Percentiles rank a stretch among this genome's conserved stretches.
Evolutionary conservation across 2,888 invertebrate genomes (phyloP).

Genomic region (Altica lythri): DNA sequence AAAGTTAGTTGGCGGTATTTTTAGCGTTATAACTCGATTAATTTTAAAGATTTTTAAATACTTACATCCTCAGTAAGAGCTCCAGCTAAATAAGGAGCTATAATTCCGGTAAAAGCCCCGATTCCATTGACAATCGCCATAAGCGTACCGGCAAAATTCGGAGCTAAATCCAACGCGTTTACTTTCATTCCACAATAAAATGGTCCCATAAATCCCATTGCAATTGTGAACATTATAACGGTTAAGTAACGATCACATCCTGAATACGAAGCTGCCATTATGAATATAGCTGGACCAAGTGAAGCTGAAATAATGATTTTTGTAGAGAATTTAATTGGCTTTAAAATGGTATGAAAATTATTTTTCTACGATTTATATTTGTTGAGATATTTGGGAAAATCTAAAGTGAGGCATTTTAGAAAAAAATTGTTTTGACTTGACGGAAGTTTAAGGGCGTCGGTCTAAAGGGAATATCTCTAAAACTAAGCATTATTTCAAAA

Average conservation of each 20-base stretch:
- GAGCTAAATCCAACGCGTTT: conserved; percentile 67
- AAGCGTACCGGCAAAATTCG: conserved; percentile 68
- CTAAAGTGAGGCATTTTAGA: no score
- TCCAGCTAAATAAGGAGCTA: conserved; percentile 66
- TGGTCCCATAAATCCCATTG: conserved; percentile 70
- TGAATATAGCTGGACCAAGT: conserved; percentile 65
- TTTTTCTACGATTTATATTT: no score
- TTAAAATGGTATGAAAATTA: no score
- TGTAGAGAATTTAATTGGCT: no score
- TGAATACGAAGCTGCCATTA: conserved; percentile 67
- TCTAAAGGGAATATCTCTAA: no score
- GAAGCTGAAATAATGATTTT: conserved; percentile 59
- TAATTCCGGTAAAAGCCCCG: conserved; percentile 66
- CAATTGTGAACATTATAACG: conserved; percentile 62
- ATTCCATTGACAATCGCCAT: conserved; percentile 69
- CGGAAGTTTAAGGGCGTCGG: no score
- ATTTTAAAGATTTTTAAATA: no score
- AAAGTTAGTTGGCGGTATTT: no score
- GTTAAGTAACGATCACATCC: conserved; percentile 62
- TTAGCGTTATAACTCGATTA: no score
- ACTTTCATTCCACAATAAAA: conserved; percentile 72
- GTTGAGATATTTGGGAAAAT: no score
- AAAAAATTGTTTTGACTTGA: no score
- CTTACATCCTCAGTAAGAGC: conserved; percentile 65
- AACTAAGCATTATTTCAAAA: no score